Conservation (phyloP, 2,113 vertebrate genomes). For the Verasper variegatus region DNA sequence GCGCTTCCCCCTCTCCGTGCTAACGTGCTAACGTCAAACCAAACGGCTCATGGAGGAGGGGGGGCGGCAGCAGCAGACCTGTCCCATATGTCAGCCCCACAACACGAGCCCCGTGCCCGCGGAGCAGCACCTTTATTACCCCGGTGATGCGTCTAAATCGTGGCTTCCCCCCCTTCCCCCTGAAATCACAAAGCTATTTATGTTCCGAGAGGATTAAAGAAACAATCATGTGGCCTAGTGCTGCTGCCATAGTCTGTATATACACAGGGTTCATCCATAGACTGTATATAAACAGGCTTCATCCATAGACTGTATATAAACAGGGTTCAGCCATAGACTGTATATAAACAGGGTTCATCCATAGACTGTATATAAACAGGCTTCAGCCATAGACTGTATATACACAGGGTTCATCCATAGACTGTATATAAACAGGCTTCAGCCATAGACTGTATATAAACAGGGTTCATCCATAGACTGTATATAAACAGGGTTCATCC, state of each 20-base stretch:
- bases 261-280: too few relatives aligned
- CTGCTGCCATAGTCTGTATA: conserved; percentile 1
- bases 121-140: neutral
- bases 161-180: conserved; percentile 2
- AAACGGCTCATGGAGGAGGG: neutral
- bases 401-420: too few relatives aligned
- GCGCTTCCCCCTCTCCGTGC: neutral
- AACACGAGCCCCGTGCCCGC: neutral
- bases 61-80: conserved; percentile 4
- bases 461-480: too few relatives aligned
- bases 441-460: too few relatives aligned
- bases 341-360: too few relatives aligned
- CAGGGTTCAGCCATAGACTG: too few relatives aligned
- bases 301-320: too few relatives aligned
- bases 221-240: conserved; percentile 55
- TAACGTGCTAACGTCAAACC: conserved; percentile 42
- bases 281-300: too few relatives aligned
- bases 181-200: conserved; percentile 11
- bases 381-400: too few relatives aligned
- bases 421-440: too few relatives aligned
- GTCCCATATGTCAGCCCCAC: neutral
- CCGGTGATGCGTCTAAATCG: neutral
- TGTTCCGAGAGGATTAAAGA: conserved; percentile 41
- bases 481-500: too few relatives aligned
- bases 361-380: too few relatives aligned